Conservation (phyloP, 2,888 invertebrate genomes). For the Chloromyia formosa region DNA sequence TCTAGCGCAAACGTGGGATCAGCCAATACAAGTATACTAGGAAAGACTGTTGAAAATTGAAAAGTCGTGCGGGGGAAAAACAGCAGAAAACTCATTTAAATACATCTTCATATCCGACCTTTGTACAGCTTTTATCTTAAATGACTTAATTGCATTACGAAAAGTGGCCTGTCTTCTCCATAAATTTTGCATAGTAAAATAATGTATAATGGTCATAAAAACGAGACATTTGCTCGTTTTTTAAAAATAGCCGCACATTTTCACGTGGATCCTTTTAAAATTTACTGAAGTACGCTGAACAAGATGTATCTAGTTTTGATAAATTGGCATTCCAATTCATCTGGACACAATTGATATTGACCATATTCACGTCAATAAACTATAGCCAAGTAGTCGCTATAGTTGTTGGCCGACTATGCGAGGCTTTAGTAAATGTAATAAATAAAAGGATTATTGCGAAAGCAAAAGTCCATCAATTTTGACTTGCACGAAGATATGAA, state of each 20-base stretch:
- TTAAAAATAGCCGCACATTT: too few species aligned
- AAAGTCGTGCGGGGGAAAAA: too few species aligned
- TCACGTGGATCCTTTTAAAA: slow-evolving; percentile 10
- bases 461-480: slow-evolving; percentile 29
- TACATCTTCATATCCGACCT: too few species aligned
- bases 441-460: slow-evolving; percentile 35
- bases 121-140: too few species aligned
- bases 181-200: too few species aligned
- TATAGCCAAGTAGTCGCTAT: neutral
- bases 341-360: slow-evolving; percentile 27
- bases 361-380: slow-evolving; percentile 29
- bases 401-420: neutral
- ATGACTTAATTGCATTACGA: too few species aligned
- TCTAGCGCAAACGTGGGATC: too few species aligned
- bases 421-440: neutral
- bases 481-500: neutral
- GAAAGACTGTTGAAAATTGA: too few species aligned
- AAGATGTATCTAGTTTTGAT: slow-evolving; percentile 8
- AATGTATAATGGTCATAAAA: neutral
- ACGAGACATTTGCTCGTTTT: too few species aligned
- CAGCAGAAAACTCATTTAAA: too few species aligned
- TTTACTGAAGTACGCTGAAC: neutral
- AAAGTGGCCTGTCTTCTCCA: too few species aligned
- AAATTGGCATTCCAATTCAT: neutral
- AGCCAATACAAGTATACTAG: too few species aligned